Evolutionary conservation across 2,113 vertebrate species (phyloP), one percentile per base, ranked within the genome.

Genomic region (Eonycteris spelaea): DNA sequence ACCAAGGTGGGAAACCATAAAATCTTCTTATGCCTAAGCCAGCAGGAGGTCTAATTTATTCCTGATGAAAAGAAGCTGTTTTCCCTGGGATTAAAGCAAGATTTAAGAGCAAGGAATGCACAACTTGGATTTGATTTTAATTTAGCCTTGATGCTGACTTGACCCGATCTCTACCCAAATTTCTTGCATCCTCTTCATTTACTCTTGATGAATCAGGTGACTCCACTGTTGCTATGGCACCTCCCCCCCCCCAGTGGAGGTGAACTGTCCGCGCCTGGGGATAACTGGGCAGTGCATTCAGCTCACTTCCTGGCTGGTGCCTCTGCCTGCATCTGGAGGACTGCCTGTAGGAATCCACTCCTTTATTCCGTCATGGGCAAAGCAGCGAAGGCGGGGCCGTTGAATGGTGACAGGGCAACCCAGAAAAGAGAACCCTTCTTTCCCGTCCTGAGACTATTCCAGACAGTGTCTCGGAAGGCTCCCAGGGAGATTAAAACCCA

Each of bases 251-350:
- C 21, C 7, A 3, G 22, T 43, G 77, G 26, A 22, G 3, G 38
- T 4, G 9, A 33, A 7, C 14, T 7, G 55, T 11, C 7, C 26
- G 5, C 3, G 24, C 19, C 45, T 74, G 8, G 26, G 9, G 0
- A 79, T 3, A 33, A 13, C 33, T 2, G 6, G n/a, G 35, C 53
- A 38, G 30, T 4, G 0, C 14, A 2, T 8, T 45, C 5, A 78
- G 24, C 59, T n/a, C 33, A 55, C 45, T n/a, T 74, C n/a, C 8
- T 57, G 10, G 22, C 11, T 10, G 40, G 3, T 12, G 48, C 43
- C n/a, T 83, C 14, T 35, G 19, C 33, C 38, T 73, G 5, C 6
- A 3, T 1, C 14, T 45, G 7, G 18, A 33, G 16, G 53, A 57
- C 11, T 35, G 11, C 71, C 68, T 80, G 24, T 35, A 45, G 8